phyloP scores from a whole-genome alignment of 2,888 invertebrate species.

The Branchipolynoe longqiensis region DNA sequence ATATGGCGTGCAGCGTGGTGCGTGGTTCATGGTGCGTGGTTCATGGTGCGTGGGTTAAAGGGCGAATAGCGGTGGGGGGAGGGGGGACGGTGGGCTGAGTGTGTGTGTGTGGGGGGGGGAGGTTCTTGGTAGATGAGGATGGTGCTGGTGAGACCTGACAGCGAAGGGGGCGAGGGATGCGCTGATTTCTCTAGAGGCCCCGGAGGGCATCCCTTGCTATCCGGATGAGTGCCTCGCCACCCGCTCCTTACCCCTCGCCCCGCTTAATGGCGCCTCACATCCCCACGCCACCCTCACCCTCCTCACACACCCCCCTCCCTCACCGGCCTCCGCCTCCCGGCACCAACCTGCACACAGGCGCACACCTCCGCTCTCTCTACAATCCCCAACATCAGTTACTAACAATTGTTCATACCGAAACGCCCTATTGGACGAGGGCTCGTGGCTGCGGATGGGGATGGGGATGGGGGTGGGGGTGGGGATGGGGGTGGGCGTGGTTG shows the following conservation, averaged over 20 bases:
- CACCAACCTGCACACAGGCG: neutral
- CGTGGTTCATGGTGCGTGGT: no score
- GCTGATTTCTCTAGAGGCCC: constrained; percentile 21
- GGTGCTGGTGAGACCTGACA: neutral
- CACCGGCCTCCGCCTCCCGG: neutral
- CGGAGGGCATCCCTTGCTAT: neutral
- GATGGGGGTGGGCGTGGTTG: neutral
- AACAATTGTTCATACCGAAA: neutral
- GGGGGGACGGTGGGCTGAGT: no score
- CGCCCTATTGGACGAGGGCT: neutral
- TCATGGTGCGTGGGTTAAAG: no score
- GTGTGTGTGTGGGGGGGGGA: neutral
- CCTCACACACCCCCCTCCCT: neutral
- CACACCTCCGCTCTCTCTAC: neutral
- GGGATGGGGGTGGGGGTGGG: neutral
- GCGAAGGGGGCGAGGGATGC: neutral
- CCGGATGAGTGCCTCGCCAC: neutral
- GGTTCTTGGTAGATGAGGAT: neutral
- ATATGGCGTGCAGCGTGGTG: no score
- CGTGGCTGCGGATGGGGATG: neutral
- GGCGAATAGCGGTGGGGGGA: no score
- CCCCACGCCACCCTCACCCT: neutral
- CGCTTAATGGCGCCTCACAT: neutral
- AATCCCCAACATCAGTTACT: neutral
- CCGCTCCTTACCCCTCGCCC: neutral